phyloP scores from a whole-genome alignment of 2,888 invertebrate genomes.

The Mystacides longicornis region DNA sequence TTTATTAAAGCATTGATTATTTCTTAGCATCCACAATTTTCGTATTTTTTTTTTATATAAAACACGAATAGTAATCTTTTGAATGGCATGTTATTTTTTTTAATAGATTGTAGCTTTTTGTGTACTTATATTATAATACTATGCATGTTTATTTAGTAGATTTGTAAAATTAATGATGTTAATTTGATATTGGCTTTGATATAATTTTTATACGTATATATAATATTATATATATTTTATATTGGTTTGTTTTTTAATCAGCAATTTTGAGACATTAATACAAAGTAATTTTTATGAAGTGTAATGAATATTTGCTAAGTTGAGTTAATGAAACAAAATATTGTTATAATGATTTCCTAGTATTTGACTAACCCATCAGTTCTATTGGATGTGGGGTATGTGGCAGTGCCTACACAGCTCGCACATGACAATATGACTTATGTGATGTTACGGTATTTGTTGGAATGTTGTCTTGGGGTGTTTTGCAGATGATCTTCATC shows the following conservation, averaged over 20 bases:
- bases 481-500: slow-evolving; percentile 95
- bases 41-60: too few relatives aligned
- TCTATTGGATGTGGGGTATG: background rate
- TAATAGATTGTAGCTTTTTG: background rate
- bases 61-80: background rate
- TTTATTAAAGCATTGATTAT: background rate
- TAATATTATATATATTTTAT: background rate
- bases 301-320: background rate
- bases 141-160: background rate
- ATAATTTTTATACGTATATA: background rate
- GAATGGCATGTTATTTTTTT: background rate
- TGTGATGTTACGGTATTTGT: slow-evolving; percentile 34
- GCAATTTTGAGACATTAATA: too few relatives aligned
- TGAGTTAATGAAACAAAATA: too few relatives aligned
- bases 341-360: too few relatives aligned
- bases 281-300: too few relatives aligned
- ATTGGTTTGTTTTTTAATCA: background rate
- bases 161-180: background rate
- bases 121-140: background rate
- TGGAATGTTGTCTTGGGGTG: slow-evolving; percentile 55
- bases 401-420: background rate
- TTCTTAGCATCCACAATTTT: background rate
- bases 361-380: background rate
- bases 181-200: slow-evolving; percentile 1
- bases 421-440: background rate